These are phyloP conservation scores for Drosophila antonietae DNA, from an alignment of 2,888 invertebrate species.

Conservation along the genomic window DNA sequence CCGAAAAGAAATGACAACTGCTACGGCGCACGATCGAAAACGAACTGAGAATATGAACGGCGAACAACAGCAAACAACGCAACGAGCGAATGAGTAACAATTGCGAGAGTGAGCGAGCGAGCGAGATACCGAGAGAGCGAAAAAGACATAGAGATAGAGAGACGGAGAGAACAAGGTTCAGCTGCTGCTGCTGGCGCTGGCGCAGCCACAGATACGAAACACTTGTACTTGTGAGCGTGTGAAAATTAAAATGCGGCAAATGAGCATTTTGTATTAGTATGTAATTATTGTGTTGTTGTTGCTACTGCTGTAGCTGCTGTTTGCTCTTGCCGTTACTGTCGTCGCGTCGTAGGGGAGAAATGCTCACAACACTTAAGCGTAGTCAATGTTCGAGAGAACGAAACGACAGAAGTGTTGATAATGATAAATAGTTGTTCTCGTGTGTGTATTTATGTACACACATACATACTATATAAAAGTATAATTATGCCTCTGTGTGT, in stretches of 20 bases:
- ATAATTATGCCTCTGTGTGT: constrained; percentile 4
- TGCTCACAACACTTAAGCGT: constrained; percentile 19
- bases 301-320: constrained; percentile 34
- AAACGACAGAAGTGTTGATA: constrained; percentile 51
- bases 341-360: constrained; percentile 46
- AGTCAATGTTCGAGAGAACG: constrained; percentile 40
- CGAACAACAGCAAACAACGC: constrained; percentile 13
- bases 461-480: not conserved
- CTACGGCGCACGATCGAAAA: constrained; percentile 76
- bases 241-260: constrained; percentile 78
- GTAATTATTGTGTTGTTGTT: constrained; percentile 65
- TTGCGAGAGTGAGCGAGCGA: constrained; percentile 10
- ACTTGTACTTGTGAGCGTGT: constrained; percentile 75
- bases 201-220: constrained; percentile 44
- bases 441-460: constrained; percentile 11
- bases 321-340: constrained; percentile 35
- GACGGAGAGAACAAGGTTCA: constrained; percentile 22
- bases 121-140: constrained; percentile 1
- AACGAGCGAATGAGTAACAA: constrained; percentile 26
- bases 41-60: constrained; percentile 56
- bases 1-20: constrained; percentile 65
- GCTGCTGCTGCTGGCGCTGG: constrained; percentile 13
- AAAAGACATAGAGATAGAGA: constrained; percentile 14
- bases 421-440: constrained; percentile 46
- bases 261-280: constrained; percentile 76